Conservation (phyloP, 1,140 invertebrate genomes). For the Harpegnathos saltator region DNA sequence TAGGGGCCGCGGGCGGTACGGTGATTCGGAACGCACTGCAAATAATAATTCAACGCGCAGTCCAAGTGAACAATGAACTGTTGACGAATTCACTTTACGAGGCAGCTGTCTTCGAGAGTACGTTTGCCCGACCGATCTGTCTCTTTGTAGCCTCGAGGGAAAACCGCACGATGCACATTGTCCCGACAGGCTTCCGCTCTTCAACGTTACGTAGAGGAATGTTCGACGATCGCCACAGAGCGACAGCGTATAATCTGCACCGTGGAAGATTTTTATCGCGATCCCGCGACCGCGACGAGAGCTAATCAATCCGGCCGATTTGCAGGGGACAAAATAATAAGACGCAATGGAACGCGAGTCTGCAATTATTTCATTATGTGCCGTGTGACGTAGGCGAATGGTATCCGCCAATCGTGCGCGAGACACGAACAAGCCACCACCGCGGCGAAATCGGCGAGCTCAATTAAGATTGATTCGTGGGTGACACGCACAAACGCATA, state of each 20-base stretch:
- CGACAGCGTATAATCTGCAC: neutral
- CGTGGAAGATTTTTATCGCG: constrained; percentile 59
- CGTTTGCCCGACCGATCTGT: neutral
- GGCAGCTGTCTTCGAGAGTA: no score
- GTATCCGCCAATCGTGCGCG: constrained; percentile 47
- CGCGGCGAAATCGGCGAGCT: constrained; percentile 29
- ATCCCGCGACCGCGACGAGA: constrained; percentile 52
- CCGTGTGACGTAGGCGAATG: constrained; percentile 60
- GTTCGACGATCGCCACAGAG: neutral
- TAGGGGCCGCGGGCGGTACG: no score
- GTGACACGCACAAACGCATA: neutral
- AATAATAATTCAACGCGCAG: no score
- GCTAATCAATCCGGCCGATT: constrained; percentile 44
- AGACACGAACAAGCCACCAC: constrained; percentile 46
- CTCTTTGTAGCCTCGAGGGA: neutral
- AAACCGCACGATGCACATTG: no score
- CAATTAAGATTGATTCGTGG: constrained; percentile 49
- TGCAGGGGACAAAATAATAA: constrained; percentile 63
- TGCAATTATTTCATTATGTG: constrained; percentile 69
- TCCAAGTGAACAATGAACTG: no score
- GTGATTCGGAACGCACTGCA: no score
- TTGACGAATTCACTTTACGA: no score
- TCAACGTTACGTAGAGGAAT: neutral
- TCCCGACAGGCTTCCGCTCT: no score
- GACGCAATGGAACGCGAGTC: constrained; percentile 65